Base-by-base conservation (phyloP, 2,113 vertebrate species). In the Pachycephala philippinensis region DNA sequence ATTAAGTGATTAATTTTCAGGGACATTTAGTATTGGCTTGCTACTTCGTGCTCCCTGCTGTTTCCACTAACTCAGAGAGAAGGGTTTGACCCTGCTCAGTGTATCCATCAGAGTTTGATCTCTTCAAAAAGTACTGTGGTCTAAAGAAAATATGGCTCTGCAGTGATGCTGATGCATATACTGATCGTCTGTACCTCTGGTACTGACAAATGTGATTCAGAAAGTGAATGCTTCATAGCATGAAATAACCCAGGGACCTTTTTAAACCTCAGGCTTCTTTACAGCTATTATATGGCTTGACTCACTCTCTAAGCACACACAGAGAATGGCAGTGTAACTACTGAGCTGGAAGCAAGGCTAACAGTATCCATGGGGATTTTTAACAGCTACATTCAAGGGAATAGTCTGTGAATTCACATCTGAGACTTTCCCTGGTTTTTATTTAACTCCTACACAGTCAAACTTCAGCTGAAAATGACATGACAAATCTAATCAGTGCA, bases 241-340 rank as follows among this genome's bases (percentile, higher is more conserved):
- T 85, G 66, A 97, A 97, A 94, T 74, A 74, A 59, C 72, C 59
- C 61, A 95, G 89, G 72, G 77, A 89, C 60, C n/a, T 89, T 93
- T 96, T 93, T n/a, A 87, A 81, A 93, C 84, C 70, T 89, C 61
- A 61, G 61, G 10, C 39, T 84, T 61, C 81, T 70, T 86, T 93
- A 81, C 39, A 68, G 23, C 61, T 94, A 35, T 90, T 91, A 60
- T 30, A 61, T 64, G 69, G 7, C 63, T 79, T 49, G 52, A 85
- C 94, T 95, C 79, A 75, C 59, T 91, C 86, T 97, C 54, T 86
- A n/a, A 78, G 53, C 60, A 80, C 60, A 84, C 81, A 84, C n/a
- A 87, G 9, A 92, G 69, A 89, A 94, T 45, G 65, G 69, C 77
- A 92, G 66, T 80, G 71, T 57, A 66, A 95, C 60, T 84, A 40